Evolutionary conservation across 1,140 invertebrate genomes (phyloP), one percentile per base, ranked within the genome.

Genomic region (Belonocnema kinseyi): DNA sequence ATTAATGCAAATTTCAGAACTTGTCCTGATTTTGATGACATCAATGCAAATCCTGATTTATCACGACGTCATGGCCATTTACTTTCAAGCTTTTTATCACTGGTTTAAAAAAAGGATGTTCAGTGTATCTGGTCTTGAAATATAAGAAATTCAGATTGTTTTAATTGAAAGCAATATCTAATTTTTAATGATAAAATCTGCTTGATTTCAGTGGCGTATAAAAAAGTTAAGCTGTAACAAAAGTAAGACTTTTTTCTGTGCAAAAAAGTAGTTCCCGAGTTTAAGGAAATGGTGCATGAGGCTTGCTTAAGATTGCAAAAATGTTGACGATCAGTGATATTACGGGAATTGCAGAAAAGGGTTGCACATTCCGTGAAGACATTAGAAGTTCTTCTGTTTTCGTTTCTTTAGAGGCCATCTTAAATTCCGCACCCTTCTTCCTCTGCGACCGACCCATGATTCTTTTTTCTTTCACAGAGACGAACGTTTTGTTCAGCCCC

Each of bases 361-460:
- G 26, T 66, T 40, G 26, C 26, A 66, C 61, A 66, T 66, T 66
- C 26, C 61, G 13, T 40, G 46, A 14, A 66, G 26, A 66, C 14
- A 66, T 66, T 46, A 33, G 26, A 66, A 14, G 26, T 66, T 16
- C 33, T 66, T 66, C 61, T 66, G 61, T 66, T 66, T 66, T 33
- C 61, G 61, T 33, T 66, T 66, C 61, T 66, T 66, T n/a, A 66
- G 61, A 66, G 40, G 33, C 26, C 61, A 66, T 66, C 61, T 66
- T 66, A 66, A 66, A 66, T 66, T 66, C 61, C 61, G 61, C 61
- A 66, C 61, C 61, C 61, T 66, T 33, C 61, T 66, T 66, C 33
- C 61, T 66, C 40, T 66, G 61, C 33, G 61, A 66, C 61, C 16
- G 61, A 66, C 26, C 61, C 26, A 66, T 66, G 61, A 40, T 66